These are phyloP conservation scores for Falco rusticolus DNA, from an alignment of 2,797 vertebrate species.

Conservation along the genomic window DNA sequence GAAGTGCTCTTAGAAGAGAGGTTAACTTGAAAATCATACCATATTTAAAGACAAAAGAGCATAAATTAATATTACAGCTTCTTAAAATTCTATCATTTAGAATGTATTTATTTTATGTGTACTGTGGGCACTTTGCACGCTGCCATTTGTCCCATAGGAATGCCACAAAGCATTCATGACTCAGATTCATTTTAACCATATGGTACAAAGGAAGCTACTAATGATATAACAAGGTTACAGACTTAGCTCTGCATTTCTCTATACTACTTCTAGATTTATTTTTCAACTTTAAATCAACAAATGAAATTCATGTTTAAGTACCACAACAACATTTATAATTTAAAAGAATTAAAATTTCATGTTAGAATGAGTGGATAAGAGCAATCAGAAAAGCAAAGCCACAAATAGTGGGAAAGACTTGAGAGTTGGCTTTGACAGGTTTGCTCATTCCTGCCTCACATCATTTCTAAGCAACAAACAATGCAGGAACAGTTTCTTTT, in stretches of 20 bases:
- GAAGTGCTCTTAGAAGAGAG: not conserved
- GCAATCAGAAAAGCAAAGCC: not conserved
- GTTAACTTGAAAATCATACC: not conserved
- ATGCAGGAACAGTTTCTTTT: not conserved
- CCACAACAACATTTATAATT: not conserved
- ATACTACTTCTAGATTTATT: not conserved
- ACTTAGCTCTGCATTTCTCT: not conserved
- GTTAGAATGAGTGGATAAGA: not conserved
- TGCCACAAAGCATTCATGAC: not conserved
- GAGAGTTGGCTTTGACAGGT: not conserved
- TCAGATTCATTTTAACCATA: not conserved
- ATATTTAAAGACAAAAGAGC: not conserved
- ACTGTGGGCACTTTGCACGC: not conserved
- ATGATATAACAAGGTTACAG: not conserved
- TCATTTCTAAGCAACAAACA: not conserved
- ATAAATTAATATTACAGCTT: not conserved
- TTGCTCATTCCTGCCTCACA: not conserved
- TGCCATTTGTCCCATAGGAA: not conserved
- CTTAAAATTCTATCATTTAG: not conserved
- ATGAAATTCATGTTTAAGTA: not conserved
- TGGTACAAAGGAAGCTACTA: not conserved
- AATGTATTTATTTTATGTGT: not conserved
- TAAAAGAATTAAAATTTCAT: not conserved
- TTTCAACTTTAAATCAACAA: not conserved
- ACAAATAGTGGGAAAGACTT: not conserved